Evolutionary conservation across 2,797 vertebrate genomes (phyloP).

Genomic region (Scolopax rusticola): DNA sequence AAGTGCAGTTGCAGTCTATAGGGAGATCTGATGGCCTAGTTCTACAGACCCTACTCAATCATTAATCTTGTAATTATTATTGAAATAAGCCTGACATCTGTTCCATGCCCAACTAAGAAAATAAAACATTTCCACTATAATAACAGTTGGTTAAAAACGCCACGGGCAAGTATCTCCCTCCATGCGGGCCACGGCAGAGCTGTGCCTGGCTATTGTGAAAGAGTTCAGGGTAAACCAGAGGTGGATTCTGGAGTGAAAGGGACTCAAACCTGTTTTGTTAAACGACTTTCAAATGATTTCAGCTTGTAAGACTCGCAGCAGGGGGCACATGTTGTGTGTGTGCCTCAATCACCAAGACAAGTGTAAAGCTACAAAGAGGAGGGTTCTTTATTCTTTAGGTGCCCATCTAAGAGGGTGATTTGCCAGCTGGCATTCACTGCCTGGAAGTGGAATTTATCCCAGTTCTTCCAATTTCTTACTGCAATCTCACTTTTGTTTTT

Average conservation of each 20-base stretch:
- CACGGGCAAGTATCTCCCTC: neutral
- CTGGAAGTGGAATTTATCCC: neutral
- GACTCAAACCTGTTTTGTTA: neutral
- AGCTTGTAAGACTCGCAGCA: neutral
- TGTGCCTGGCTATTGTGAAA: neutral
- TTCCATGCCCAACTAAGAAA: neutral
- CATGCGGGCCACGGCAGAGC: neutral
- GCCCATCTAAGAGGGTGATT: neutral
- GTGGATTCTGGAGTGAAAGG: neutral
- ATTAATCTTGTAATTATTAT: neutral
- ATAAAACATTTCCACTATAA: neutral
- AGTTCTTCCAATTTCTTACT: neutral
- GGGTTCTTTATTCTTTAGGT: neutral
- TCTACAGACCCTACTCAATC: neutral
- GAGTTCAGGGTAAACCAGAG: neutral
- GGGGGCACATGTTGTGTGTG: neutral
- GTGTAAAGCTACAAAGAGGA: neutral
- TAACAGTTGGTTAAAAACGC: neutral
- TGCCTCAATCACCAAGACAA: neutral
- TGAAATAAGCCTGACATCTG: neutral
- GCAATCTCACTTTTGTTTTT: neutral
- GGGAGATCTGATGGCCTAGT: neutral
- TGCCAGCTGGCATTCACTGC: neutral
- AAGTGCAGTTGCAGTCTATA: neutral
- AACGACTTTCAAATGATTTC: neutral